These are phyloP conservation scores for Pogoniulus pusillus DNA, from an alignment of 2,797 vertebrate species.

Conservation along the genomic window DNA sequence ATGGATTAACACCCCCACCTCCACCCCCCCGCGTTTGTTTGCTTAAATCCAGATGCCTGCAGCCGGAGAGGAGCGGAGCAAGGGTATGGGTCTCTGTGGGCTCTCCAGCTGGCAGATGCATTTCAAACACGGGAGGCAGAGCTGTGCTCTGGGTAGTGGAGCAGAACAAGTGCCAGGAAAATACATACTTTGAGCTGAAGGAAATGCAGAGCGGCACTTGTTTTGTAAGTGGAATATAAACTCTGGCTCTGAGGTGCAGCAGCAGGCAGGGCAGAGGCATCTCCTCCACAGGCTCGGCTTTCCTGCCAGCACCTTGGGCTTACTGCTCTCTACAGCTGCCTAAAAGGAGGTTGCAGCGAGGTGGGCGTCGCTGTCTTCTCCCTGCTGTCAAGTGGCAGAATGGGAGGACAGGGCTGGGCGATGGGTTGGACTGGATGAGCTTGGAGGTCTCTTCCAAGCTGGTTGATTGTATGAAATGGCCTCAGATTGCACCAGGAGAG, in stretches of 20 bases:
- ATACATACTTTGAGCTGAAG: neutral
- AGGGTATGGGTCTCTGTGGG: neutral
- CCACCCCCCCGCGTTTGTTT: no score
- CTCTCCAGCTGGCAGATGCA: slow-evolving; percentile 23
- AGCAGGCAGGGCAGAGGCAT: neutral
- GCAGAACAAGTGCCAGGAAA: neutral
- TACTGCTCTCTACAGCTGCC: no score
- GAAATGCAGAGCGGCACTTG: neutral
- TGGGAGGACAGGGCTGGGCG: no score
- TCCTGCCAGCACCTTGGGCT: neutral
- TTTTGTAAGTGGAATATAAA: neutral
- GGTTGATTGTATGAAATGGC: no score
- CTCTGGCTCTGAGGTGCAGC: neutral
- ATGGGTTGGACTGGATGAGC: no score
- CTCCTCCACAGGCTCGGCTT: neutral
- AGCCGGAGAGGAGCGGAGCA: neutral
- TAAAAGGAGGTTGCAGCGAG: no score
- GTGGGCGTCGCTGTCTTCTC: no score
- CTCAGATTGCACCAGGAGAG: no score
- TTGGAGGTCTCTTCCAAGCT: no score
- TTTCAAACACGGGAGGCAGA: neutral
- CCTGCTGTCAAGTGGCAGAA: no score
- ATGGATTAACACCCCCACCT: no score
- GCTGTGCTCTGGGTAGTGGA: neutral
- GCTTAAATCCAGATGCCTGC: neutral